These are phyloP conservation scores for Colossoma macropomum DNA, from an alignment of 2,113 vertebrate genomes.

Conservation along the genomic window DNA sequence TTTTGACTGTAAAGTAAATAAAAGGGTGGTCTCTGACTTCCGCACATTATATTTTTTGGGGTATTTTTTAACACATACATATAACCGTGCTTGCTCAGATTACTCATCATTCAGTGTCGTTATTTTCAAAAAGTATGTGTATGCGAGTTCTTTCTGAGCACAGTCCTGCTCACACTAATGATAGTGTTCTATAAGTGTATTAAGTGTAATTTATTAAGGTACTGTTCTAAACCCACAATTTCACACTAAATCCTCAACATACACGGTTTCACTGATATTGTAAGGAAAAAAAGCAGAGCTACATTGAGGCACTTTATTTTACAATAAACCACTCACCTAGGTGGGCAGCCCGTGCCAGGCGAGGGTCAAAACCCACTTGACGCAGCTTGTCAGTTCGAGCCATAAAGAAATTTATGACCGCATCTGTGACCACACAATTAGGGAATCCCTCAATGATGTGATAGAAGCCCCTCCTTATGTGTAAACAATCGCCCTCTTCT, in stretches of 20 bases:
- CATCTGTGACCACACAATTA: conserved; percentile 88
- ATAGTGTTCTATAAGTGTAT: too few species aligned
- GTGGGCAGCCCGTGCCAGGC: conserved; percentile 80
- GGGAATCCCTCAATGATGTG: conserved; percentile 85
- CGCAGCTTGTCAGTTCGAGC: conserved; percentile 84
- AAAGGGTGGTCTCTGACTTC: too few species aligned
- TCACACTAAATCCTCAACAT: neutral
- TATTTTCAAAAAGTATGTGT: too few species aligned
- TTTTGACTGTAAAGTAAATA: too few species aligned
- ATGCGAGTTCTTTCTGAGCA: too few species aligned
- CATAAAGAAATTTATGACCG: conserved; percentile 92
- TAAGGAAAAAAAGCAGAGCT: neutral
- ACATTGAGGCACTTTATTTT: neutral
- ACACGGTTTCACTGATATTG: too few species aligned
- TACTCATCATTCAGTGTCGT: too few species aligned
- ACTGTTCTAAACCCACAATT: neutral
- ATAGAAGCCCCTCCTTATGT: conserved; percentile 79
- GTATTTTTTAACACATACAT: too few species aligned
- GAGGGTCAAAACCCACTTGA: conserved; percentile 88
- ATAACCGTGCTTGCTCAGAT: too few species aligned
- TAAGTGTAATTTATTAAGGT: neutral
- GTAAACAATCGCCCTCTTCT: conserved; percentile 85
- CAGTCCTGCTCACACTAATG: too few species aligned
- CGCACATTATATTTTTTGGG: too few species aligned
- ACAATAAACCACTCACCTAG: conserved; percentile 77